Evolutionary conservation across 2,113 vertebrate genomes (phyloP).

Genomic region (Sebastes fasciatus): DNA sequence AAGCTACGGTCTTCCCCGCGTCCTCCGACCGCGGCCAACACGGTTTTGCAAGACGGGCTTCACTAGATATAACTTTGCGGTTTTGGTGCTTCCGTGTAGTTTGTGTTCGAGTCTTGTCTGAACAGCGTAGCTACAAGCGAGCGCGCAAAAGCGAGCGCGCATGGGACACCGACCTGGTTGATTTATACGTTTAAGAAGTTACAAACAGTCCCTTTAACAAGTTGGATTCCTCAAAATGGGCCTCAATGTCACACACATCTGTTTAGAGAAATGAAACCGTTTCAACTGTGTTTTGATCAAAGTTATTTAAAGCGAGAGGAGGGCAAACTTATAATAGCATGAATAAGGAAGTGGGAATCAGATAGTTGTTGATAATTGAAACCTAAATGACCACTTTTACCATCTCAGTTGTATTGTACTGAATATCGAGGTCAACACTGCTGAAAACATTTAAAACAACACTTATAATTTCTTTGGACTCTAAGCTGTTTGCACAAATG

Average conservation of each 20-base stretch:
- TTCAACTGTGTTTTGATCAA: background rate
- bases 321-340: background rate
- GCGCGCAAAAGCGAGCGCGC: too few relatives aligned
- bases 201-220: background rate
- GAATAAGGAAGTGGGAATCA: background rate
- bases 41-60: too few relatives aligned
- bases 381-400: background rate
- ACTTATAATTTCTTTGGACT: background rate
- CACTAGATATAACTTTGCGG: too few relatives aligned
- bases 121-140: too few relatives aligned
- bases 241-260: background rate
- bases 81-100: too few relatives aligned
- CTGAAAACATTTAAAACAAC: too few relatives aligned
- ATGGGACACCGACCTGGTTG: too few relatives aligned
- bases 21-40: too few relatives aligned
- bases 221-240: background rate
- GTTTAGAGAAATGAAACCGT: slow-evolving; percentile 7
- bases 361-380: background rate
- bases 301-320: background rate
- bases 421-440: too few relatives aligned
- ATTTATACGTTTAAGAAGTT: too few relatives aligned
- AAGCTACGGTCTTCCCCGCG: too few relatives aligned
- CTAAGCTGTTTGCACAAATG: background rate
- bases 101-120: too few relatives aligned
- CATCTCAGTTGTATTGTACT: background rate